Percentiles rank a stretch among this genome's conserved stretches.
Evolutionary conservation across 2,888 invertebrate genomes (phyloP).

Genomic region (Octonoba sinensis): DNA sequence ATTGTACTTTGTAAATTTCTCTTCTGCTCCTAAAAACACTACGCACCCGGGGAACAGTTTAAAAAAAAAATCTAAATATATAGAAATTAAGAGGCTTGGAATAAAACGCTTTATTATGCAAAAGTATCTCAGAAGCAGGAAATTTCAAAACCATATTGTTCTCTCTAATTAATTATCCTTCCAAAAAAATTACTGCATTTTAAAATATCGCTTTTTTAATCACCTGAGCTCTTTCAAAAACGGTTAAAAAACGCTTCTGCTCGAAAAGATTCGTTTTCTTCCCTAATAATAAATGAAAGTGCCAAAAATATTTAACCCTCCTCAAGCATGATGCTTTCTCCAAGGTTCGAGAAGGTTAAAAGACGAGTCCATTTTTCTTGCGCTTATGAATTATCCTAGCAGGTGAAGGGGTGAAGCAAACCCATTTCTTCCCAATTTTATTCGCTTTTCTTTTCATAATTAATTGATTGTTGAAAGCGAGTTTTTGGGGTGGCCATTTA

Average conservation of each 20-base stretch:
- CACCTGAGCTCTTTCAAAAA: not conserved
- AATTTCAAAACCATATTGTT: no score
- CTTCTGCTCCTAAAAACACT: no score
- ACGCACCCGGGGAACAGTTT: no score
- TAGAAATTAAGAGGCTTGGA: no score
- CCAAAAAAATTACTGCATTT: not conserved
- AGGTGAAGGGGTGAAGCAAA: not conserved
- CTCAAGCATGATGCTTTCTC: no score
- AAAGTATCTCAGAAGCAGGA: no score
- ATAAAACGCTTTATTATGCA: no score
- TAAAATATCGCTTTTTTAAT: slow-evolving; percentile 2
- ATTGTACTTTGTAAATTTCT: no score
- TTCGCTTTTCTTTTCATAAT: slow-evolving; percentile 1
- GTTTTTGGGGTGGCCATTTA: no score
- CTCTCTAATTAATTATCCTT: no score
- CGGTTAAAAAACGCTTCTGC: not conserved
- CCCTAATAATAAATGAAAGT: slow-evolving; percentile 4
- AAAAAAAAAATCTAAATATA: no score
- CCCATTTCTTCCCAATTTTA: slow-evolving; percentile 3
- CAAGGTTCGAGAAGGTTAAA: slow-evolving; percentile 2
- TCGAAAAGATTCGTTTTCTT: not conserved
- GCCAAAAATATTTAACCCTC: not conserved
- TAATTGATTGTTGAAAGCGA: slow-evolving; percentile 5
- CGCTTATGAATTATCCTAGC: not conserved
- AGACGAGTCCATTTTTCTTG: not conserved